phyloP scores from a whole-genome alignment of 2,888 invertebrate genomes.

The Tholera decimalis region DNA sequence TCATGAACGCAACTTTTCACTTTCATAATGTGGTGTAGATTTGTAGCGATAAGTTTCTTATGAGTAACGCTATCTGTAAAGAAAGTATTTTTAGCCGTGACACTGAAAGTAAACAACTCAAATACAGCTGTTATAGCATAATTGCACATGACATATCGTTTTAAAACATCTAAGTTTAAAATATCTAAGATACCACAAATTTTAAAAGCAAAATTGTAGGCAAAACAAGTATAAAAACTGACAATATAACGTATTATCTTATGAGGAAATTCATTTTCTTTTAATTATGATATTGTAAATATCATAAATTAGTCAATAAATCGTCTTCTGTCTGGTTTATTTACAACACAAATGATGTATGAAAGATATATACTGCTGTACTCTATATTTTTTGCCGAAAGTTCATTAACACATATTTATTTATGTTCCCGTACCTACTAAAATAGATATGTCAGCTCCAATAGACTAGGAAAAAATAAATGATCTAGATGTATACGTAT shows the following conservation, averaged over 20 bases:
- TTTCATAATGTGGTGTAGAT: neutral
- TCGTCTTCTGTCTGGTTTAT: neutral
- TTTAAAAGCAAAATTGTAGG: neutral
- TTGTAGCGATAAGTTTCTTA: neutral
- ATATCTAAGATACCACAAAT: neutral
- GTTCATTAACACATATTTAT: slow-evolving; percentile 29
- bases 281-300: neutral
- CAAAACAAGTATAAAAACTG: neutral
- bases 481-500: neutral
- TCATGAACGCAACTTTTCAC: neutral
- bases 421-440: slow-evolving; percentile 24
- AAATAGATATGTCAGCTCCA: neutral
- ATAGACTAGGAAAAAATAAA: neutral
- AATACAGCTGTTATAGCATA: slow-evolving; percentile 10
- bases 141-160: neutral
- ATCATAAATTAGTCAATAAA: neutral
- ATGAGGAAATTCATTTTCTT: neutral
- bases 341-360: neutral
- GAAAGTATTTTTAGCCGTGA: slow-evolving; percentile 46
- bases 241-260: neutral
- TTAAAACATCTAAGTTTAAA: neutral
- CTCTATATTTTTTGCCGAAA: slow-evolving; percentile 10
- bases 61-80: neutral
- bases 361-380: too few relatives aligned
- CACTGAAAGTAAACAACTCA: slow-evolving; percentile 18